Percentiles rank a stretch among this genome's conserved stretches.
These are phyloP conservation scores for Procambarus virginalis DNA, from an alignment of 1,140 invertebrate genomes.

Conservation along the genomic window DNA sequence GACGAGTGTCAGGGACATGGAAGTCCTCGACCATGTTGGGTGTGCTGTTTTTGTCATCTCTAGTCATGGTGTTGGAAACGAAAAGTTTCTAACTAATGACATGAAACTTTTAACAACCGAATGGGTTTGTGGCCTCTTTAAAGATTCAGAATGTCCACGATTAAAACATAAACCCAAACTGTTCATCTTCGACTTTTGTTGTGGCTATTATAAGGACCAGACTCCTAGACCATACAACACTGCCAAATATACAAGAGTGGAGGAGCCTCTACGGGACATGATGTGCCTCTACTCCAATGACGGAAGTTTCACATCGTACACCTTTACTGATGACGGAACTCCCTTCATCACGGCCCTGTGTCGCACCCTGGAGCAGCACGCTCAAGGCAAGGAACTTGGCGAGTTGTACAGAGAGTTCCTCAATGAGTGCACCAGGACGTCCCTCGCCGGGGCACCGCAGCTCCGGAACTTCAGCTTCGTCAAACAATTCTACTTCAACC, in stretches of 20 bases:
- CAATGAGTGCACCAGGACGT: slow-evolving; percentile 6
- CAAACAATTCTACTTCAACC: slow-evolving; percentile 32
- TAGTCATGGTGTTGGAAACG: slow-evolving; percentile 9
- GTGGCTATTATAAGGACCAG: background rate
- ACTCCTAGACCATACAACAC: background rate
- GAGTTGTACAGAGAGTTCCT: slow-evolving; percentile 30
- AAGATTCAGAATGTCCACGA: slow-evolving; percentile 37
- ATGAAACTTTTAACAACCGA: slow-evolving; percentile 16
- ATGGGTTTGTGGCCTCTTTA: slow-evolving; percentile 19
- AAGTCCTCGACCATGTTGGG: background rate
- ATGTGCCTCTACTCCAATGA: slow-evolving; percentile 27
- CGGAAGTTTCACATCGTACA: slow-evolving; percentile 13
- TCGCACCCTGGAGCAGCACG: slow-evolving; percentile 36
- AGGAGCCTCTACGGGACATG: slow-evolving; percentile 26
- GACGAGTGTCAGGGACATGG: slow-evolving; percentile 10
- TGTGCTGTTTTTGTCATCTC: slow-evolving; percentile 37
- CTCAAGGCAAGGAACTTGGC: slow-evolving; percentile 8
- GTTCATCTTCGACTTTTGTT: slow-evolving; percentile 40
- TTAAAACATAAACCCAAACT: slow-evolving; percentile 47
- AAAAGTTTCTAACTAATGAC: slow-evolving; percentile 37
- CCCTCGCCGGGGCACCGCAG: background rate
- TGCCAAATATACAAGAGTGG: background rate
- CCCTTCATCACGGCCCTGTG: slow-evolving; percentile 24
- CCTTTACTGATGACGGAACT: slow-evolving; percentile 27
- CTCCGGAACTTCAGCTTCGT: slow-evolving; percentile 30